Base-by-base conservation (phyloP, 2,797 vertebrate genomes). In the Melanotaenia boesemani region DNA sequence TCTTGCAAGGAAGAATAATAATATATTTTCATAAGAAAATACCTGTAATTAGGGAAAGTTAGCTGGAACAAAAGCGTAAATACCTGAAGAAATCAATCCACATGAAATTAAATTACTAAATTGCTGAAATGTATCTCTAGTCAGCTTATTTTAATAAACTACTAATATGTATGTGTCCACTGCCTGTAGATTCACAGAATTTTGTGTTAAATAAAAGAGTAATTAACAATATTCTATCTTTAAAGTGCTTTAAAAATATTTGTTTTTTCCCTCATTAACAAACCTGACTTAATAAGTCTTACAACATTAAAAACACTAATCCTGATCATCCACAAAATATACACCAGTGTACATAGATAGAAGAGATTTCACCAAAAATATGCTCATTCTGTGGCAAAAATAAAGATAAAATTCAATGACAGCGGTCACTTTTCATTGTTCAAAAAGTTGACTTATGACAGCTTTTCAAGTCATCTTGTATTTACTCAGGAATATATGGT, bases 1-100 rank as follows among this genome's bases (percentile, higher is more conserved):
- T 79, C 80, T 88, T 81, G 88, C 81, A 73, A 84, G 72, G 72
- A 70, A 85, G 37, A 76, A 87, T 88, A 74, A 87, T 88, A 74
- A 78, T 76, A 83, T 72, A 87, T 90, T 82, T 85, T 81, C 85
- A 77, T 82, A 70, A 75, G 64, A 83, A 87, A 88, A 74, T 77
- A 79, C 77, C 52, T 41, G 75, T 85, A 80, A 89, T 89, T 84
- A 82, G 64, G 91, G 83, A 75, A 76, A 36, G 57, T 79, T 74
- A 61, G 66, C 54, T 73, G 61, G 62, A 56, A 65, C 34, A 73
- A 61, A 72, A 82, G 36, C 16, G 44, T 20, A 26, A 72, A 70
- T n/a, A 63, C 55, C 37, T 75, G 30, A 59, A 48, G 9, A 28
- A 16, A 44, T n/a, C 50, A 68, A 46, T 70, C 16, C 8, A 56